phyloP scores from a whole-genome alignment of 1,140 invertebrate species.

The Dendrolimus punctatus region DNA sequence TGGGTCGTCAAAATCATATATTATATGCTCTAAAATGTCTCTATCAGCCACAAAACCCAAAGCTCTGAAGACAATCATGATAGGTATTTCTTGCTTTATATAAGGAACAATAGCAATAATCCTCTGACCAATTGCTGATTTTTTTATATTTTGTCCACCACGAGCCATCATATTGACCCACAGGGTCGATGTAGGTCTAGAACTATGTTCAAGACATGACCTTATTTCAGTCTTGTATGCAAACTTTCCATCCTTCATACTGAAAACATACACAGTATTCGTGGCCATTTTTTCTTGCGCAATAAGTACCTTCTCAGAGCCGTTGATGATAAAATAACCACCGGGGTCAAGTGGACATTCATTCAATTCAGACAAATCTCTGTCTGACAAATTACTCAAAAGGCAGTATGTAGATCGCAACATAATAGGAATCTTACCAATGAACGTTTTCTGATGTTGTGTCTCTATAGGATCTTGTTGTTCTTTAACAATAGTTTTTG shows the following conservation, averaged over 20 bases:
- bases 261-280: constrained; percentile 99
- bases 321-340: constrained; percentile 97
- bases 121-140: constrained; percentile 97
- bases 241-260: constrained; percentile 98
- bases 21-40: constrained; percentile 98
- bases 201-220: constrained; percentile 95
- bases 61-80: constrained; percentile 98
- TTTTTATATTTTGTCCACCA: constrained; percentile 95
- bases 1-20: constrained; percentile 99
- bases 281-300: constrained; percentile 99
- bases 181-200: constrained; percentile 94
- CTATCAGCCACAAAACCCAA: constrained; percentile 98
- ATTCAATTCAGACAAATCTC: constrained; percentile 98
- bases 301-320: constrained; percentile 96
- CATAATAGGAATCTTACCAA: constrained; percentile 99
- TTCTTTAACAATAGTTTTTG: constrained; percentile 94
- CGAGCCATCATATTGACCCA: constrained; percentile 99
- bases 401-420: constrained; percentile 97
- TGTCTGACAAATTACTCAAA: constrained; percentile 93
- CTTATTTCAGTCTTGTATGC: constrained; percentile 98
- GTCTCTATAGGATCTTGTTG: constrained; percentile 94
- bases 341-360: constrained; percentile 99
- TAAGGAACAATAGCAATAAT: constrained; percentile 98
- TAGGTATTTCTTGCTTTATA: constrained; percentile 99
- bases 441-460: constrained; percentile 97